Evolutionary conservation across 2,797 vertebrate species (phyloP).

Genomic region (Danio aesculapii): DNA sequence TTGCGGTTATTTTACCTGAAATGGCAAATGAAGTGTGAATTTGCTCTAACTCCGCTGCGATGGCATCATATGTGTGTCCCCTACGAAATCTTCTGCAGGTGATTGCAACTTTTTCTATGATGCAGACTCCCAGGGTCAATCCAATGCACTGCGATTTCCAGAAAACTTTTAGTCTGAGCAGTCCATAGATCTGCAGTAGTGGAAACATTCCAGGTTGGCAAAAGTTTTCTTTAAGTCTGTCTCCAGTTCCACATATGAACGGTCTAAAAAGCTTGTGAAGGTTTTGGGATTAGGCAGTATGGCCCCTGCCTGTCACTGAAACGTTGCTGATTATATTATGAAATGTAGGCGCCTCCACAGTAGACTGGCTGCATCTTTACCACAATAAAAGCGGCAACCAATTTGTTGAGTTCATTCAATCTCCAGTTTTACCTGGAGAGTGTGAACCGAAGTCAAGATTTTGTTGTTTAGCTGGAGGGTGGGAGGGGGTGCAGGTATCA

Average conservation of each 20-base stretch:
- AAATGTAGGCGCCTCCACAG: conserved; percentile 26
- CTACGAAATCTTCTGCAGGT: conserved; percentile 11
- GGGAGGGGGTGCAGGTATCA: too few relatives aligned
- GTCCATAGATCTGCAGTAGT: conserved; percentile 34
- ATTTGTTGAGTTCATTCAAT: too few relatives aligned
- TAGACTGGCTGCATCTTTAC: too few relatives aligned
- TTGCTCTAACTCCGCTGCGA: conserved; percentile 36
- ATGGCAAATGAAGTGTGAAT: conserved; percentile 22
- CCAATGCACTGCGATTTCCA: conserved; percentile 39
- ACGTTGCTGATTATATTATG: conserved; percentile 26
- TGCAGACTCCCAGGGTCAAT: conserved; percentile 30
- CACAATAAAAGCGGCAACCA: too few relatives aligned
- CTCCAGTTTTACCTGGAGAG: too few relatives aligned
- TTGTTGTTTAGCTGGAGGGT: too few relatives aligned
- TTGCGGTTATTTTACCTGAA: conserved; percentile 26
- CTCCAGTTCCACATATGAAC: conserved; percentile 31
- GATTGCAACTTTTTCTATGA: background rate
- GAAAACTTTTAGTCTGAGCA: conserved; percentile 23
- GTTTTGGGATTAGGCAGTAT: conserved; percentile 16
- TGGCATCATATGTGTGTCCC: conserved; percentile 31
- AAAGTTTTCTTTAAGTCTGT: conserved; percentile 27
- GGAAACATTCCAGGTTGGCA: conserved; percentile 27
- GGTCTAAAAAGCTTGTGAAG: conserved; percentile 25
- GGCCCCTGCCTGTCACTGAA: background rate
- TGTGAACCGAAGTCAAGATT: too few relatives aligned